These are phyloP conservation scores for Anadara kagoshimensis DNA, from an alignment of 1,140 invertebrate species.

Conservation along the genomic window DNA sequence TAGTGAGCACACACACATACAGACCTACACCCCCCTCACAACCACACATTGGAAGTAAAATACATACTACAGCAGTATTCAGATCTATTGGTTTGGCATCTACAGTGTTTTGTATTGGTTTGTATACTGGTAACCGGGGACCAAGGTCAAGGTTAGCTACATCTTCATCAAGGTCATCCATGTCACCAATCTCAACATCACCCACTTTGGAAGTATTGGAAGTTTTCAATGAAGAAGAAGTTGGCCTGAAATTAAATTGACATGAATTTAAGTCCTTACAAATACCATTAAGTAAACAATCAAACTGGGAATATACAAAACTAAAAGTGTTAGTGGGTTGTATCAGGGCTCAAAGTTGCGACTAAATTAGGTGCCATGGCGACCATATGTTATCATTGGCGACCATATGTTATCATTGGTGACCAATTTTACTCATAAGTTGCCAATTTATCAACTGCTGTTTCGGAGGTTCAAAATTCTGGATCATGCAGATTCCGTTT, in stretches of 20 bases:
- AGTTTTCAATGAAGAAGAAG: slow-evolving; percentile 26
- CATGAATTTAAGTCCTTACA: background rate
- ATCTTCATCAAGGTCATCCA: slow-evolving; percentile 65
- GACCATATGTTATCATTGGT: no score
- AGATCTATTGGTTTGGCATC: slow-evolving; percentile 46
- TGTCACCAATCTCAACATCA: slow-evolving; percentile 66
- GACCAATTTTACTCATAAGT: no score
- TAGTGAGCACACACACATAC: no score
- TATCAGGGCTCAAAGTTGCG: no score
- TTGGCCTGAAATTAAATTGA: background rate
- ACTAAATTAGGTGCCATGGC: no score
- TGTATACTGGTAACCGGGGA: slow-evolving; percentile 31
- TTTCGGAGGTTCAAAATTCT: no score
- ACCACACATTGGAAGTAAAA: background rate
- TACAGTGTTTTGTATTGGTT: slow-evolving; percentile 39
- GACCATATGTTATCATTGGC: no score
- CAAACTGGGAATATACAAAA: no score
- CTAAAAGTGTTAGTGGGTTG: no score
- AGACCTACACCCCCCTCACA: no score
- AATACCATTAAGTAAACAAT: background rate
- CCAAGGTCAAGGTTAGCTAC: slow-evolving; percentile 58
- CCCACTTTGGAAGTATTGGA: slow-evolving; percentile 37
- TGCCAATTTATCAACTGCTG: no score
- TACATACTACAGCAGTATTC: slow-evolving; percentile 65
- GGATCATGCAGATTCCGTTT: no score